Evolutionary conservation across 2,888 invertebrate species (phyloP), one percentile per base, ranked within the genome.

Genomic region (Polietes domitor): DNA sequence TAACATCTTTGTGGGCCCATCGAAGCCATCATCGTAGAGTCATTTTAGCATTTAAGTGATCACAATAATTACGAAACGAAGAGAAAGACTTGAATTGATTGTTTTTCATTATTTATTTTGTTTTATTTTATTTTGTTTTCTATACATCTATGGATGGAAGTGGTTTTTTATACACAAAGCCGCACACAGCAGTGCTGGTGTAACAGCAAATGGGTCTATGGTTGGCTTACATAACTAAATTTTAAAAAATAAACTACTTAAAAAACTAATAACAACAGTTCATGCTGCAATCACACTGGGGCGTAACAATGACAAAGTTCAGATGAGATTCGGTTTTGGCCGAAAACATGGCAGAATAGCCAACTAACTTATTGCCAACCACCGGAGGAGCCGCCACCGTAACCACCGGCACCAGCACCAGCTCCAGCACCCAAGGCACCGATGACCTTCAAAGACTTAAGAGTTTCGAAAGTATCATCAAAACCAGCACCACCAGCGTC

Each of bases 391-490:
- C 19, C 0, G 10, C 65, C 65, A 32, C 77, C 78, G 10, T 65
- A 19, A 17, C 63, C 70, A 28, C 76, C 71, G 21, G 15, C 32
- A 65, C 82, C 72, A n/a, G n/a, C n/a, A 50, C 71, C 72, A 17
- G 26, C 43, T 26, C 28, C 5, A 32, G 32, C 10, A 9, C 37
- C 12, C 17, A 86, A 68, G 9, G 81, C 86, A 61, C 80, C 78
- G 37, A 85, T 85, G 19, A 86, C 81, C 37, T 86, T 86, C 15
- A 86, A 79, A 0, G 86, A 85, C 17, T 86, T 83, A 0, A 86
- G 10, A 0, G 86, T 83, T 70, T 86, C 83, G 58, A 86, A 70
- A 24, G 76, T 15, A 50, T 82, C 83, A 71, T 83, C 82, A 50
- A 21, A 61, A 53, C 71, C 68, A 9, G 26, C 50, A 75, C 77